Evolutionary conservation across 2,113 vertebrate genomes (phyloP), one percentile per base, ranked within the genome.

Genomic region (Myotis davidii): DNA sequence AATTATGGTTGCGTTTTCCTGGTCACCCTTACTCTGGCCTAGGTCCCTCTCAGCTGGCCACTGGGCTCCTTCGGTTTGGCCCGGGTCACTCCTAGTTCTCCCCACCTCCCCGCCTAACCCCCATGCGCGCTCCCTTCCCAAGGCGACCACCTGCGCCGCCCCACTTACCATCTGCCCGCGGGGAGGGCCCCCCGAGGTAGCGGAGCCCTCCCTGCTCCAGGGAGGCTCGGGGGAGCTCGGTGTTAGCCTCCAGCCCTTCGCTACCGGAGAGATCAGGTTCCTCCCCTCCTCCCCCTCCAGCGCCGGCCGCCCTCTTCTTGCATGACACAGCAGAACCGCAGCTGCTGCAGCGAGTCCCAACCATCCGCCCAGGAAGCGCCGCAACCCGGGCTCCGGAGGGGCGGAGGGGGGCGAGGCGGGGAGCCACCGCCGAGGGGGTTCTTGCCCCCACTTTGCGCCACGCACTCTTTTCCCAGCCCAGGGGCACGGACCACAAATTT

Each of bases 251-350:
- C 96, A 97, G 95, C 96, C 96, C 95, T 96, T 92, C 72, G 96
- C 94, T 97, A 96, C 97, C 87, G 95, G 96, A 96, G 97, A 96
- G 97, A 98, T 98, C 96, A 94, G 96, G 95, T 98, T 97, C 97
- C 97, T 97, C 97, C 97, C 97, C 96, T 95, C 97, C 96, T 97
- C 97, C 96, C 96, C 85, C 96, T 97, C 86, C 91, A 84, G 94
- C 97, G 96, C 95, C 67, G 87, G 96, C 97, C 88, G 91, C 97
- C 73, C 97, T 88, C 97, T 83, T 85, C 98, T 98, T 97, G 97
- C 97, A 98, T 99, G 98, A 98, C 98, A 98, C 98, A 98, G 98
- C 98, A 98, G 98, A 99, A 98, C 97, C 96, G 97, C 96, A 97
- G 93, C 96, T 97, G 96, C 96, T 88, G 97, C 97, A 96, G 97